Conservation (phyloP, 1,140 invertebrate genomes). For the Platyscapa corneri region DNA sequence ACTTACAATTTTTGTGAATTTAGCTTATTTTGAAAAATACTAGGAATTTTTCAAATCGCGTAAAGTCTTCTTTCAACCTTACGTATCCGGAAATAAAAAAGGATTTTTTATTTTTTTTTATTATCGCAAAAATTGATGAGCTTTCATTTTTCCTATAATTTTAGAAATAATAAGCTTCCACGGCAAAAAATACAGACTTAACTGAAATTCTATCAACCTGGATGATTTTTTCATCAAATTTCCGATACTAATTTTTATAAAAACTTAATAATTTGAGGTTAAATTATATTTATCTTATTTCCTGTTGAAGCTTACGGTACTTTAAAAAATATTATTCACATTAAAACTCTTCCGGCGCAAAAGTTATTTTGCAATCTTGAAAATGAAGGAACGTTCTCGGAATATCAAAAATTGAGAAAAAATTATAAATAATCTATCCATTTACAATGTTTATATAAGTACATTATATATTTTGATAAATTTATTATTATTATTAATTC, state of each 20-base stretch:
- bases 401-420: too few species aligned
- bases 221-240: not conserved
- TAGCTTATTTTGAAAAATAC: slow-evolving; percentile 14
- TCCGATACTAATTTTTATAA: not conserved
- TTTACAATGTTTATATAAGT: too few species aligned
- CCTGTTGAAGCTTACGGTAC: not conserved
- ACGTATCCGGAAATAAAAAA: not conserved
- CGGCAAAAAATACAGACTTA: not conserved
- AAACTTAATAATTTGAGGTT: not conserved
- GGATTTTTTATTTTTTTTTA: not conserved
- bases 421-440: too few species aligned
- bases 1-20: slow-evolving; percentile 5
- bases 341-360: too few species aligned
- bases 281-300: not conserved
- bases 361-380: too few species aligned
- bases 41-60: not conserved
- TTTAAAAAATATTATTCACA: too few species aligned
- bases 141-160: not conserved
- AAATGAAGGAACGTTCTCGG: too few species aligned
- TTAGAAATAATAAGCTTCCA: not conserved
- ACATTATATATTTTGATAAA: too few species aligned
- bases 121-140: not conserved
- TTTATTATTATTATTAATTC: too few species aligned
- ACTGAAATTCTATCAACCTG: not conserved
- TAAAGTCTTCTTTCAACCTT: not conserved